Evolutionary conservation across 2,113 vertebrate species (phyloP), one percentile per base, ranked within the genome.

Genomic region (Pipa parva): DNA sequence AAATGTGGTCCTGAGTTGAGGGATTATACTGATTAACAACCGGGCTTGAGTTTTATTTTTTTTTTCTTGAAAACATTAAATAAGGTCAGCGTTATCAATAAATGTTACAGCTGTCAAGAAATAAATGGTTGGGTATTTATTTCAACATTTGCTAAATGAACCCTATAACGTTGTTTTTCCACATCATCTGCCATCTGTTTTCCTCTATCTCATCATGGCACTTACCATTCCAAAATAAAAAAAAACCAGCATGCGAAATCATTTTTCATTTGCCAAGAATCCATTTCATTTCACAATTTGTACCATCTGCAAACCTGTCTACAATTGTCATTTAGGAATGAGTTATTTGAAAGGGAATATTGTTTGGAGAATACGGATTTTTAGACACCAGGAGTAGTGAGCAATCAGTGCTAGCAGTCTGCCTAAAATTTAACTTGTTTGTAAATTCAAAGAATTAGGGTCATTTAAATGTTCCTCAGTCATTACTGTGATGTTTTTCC

Each of bases 181-280:
- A 51, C 64, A 68, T 37, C 42, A 33, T 25, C 28, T 61, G 48
- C 60, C 66, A 69, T 69, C 66, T 54, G 57, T 69, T 69, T 69
- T 69, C 58, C 66, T 61, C 48, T 15, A 24, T 60, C 33, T 61
- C 66, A 45, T 61, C 66, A 57, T 69, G 57, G 66, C 66, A 69
- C 58, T 69, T 61, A 69, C 66, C 27, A 4, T 42, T 45, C 12
- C 25, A 18, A 54, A n/a, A n/a, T n/a, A n/a, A n/a, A n/a, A n/a
- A n/a, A n/a, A n/a, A n/a, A 69, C 13, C 29, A 61, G 66, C 66
- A 54, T 69, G 66, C 39, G 66, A 69, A 45, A 60, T 61, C 24
- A 26, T 13, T 10, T 51, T 18, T 45, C 36, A 69, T 52, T 22
- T 10, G 56, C 56, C 57, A 68, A 60, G 24, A 52, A 22, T 13